Evolutionary conservation across 64 coral and sea anemone genomes (phyloP).

Genomic region (Dendronephthya gigantea): DNA sequence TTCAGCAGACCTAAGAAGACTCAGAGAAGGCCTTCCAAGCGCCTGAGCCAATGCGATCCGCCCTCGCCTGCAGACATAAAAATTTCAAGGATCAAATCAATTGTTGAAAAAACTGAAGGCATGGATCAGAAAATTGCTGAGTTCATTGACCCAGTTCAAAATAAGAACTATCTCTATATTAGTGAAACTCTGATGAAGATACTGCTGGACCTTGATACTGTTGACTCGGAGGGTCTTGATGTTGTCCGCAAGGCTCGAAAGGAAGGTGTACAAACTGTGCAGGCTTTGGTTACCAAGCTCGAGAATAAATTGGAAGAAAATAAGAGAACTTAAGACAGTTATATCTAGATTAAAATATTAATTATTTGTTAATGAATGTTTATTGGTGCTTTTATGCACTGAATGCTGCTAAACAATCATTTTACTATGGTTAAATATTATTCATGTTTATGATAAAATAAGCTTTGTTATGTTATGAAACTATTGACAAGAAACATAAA

Average conservation of each 20-base stretch:
- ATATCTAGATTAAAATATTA: neutral
- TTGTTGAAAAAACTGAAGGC: neutral
- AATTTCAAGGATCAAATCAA: neutral
- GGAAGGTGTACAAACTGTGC: constrained; percentile 26
- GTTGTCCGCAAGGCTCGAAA: constrained; percentile 40
- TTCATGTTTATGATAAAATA: no score
- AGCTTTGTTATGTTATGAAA: no score
- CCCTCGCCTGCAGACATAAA: neutral
- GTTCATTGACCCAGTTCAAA: constrained; percentile 6
- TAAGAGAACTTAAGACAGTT: neutral
- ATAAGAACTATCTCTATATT: constrained; percentile 43
- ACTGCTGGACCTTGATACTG: constrained; percentile 41
- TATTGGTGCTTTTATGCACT: neutral
- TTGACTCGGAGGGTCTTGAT: constrained; percentile 38
- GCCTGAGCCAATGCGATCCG: neutral
- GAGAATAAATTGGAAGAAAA: constrained; percentile 20
- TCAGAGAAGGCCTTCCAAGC: neutral
- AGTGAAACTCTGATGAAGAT: constrained; percentile 44
- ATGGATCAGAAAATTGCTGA: constrained; percentile 14
- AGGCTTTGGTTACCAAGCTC: constrained; percentile 23
- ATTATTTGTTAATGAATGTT: no score
- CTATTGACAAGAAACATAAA: no score
- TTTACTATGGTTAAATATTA: no score
- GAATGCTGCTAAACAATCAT: neutral
- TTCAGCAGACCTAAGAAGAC: neutral